Evolutionary conservation across 37 sponge, comb jelly and placozoan genomes (phyloP), one percentile per base, ranked within the genome.

Genomic region (Ianthella basta): DNA sequence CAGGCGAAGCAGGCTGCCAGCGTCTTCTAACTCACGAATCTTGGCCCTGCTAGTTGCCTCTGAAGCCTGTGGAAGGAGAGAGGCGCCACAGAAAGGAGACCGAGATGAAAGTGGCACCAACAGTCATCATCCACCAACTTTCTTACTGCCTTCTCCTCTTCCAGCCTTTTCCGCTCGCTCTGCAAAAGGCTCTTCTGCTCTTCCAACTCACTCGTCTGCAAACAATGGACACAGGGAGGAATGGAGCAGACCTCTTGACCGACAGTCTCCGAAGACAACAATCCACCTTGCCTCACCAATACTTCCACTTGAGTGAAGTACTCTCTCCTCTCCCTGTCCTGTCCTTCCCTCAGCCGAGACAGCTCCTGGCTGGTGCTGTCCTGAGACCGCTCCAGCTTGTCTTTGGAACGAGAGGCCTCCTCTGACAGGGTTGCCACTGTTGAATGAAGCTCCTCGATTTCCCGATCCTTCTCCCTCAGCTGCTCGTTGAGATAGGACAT

Each of bases 381-480:
- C 53, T 78, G 53, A 15, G 39, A 37, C 1, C 36, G 23, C 36
- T 15, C 53, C 64, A 86, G 65, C 1, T 77, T 66, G 23, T 86
- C 86, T 30, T 56, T 38, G 14, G 59, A 60, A 19, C 36, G 27
- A 33, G n/a, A 40, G 14, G 54, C 65, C 67, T 56, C 63, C 27
- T 82, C 67, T 1, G 41, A 2, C 50, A 64, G 67, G 53, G 19
- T 12, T 57, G 81, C 30, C 60, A 21, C 18, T 59, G 54, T 8
- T 12, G 56, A 2, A 16, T 35, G 59, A 3, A 80, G 61, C 81
- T 80, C 81, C 12, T 80, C 81, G 5, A 80, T 32, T 34, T 80
- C 81, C 60, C 80, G 77, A 34, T 88, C 88, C 80, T 83, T 88
- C 67, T 88, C 88, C 39, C 69, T 40, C n/a, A 83, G 80, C 88